Base-by-base conservation (phyloP, 2,888 invertebrate species). In the Parthenolecanium corni region DNA sequence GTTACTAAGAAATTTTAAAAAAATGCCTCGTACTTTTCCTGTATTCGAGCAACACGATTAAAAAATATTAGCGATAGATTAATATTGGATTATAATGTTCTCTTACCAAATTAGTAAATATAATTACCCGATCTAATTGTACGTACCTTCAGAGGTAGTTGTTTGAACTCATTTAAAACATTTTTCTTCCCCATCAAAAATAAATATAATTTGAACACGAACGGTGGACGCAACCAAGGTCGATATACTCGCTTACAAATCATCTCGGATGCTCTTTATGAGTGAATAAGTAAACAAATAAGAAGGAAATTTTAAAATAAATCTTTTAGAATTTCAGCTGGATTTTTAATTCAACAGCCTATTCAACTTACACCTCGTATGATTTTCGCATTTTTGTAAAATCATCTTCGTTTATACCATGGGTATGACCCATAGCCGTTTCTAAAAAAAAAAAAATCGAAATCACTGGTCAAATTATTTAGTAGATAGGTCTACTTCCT, bases 191-290 rank as follows among this genome's bases (percentile, higher is more conserved):
- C 68, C 12, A 66, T 62, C 6, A 66, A 52, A 38, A 65, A 66
- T 46, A 61, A 51, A 51, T 64, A 67, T 18, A 64, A 62, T 49
- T 44, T 64, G 64, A 67, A 68, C 42, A 68, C 46, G 3, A 67
- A 54, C 24, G 67, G 66, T 6, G 68, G 66, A 23, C 67, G 66
- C 23, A 68, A 61, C 68, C 68, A 68, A 5, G 65, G 64, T 52
- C 67, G 67, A 64, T 67, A 68, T 40, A 68, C 66, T 38, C 68
- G 56, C 66, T 67, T 65, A 16, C 66, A 61, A 42, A 67, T 67
- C 36, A 67, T 52, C 52, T 67, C 67, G 0, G 67, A 67, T 5
- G 67, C 67, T 65, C 68, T 68, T 11, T 6, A 56, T 20, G 2
- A 24, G 12, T 9, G 16, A 40, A 49, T 16, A 18, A 21, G 6